These are phyloP conservation scores for Propithecus perrieri DNA, from an alignment of 2,797 vertebrate genomes.

Conservation along the genomic window DNA sequence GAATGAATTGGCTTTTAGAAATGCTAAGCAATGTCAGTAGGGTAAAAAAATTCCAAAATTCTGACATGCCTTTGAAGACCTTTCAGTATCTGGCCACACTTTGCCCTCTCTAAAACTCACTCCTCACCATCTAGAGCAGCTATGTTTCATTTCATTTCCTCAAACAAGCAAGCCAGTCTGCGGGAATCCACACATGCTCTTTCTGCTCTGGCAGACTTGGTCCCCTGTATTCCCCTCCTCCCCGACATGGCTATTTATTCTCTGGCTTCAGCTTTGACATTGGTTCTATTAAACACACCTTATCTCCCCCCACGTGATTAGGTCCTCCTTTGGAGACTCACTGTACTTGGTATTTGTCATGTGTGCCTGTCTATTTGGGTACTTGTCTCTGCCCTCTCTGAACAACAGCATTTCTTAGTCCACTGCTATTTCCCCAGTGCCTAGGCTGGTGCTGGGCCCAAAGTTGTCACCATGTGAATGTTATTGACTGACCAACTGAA, in stretches of 20 bases:
- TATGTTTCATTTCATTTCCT: not conserved
- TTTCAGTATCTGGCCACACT: not conserved
- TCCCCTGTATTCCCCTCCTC: not conserved
- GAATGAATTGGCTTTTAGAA: not conserved
- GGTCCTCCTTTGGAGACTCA: not conserved
- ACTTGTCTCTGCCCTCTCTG: not conserved
- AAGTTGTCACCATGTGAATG: not conserved
- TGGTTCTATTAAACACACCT: not conserved
- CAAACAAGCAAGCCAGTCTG: not conserved
- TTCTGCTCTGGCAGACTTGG: not conserved
- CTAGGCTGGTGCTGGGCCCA: not conserved
- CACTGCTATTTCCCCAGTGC: not conserved
- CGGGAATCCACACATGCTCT: fast-evolving
- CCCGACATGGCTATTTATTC: not conserved
- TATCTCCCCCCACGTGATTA: not conserved
- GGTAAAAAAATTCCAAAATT: not conserved
- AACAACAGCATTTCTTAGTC: not conserved
- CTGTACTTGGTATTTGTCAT: not conserved
- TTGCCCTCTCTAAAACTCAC: not conserved
- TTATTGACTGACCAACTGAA: not conserved
- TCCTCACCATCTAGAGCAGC: not conserved
- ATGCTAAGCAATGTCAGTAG: not conserved
- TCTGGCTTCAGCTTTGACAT: not conserved
- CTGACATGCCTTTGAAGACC: not conserved
- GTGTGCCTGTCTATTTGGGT: not conserved